Base-by-base conservation (phyloP, 2,113 vertebrate genomes). In the Copsychus sechellarum region DNA sequence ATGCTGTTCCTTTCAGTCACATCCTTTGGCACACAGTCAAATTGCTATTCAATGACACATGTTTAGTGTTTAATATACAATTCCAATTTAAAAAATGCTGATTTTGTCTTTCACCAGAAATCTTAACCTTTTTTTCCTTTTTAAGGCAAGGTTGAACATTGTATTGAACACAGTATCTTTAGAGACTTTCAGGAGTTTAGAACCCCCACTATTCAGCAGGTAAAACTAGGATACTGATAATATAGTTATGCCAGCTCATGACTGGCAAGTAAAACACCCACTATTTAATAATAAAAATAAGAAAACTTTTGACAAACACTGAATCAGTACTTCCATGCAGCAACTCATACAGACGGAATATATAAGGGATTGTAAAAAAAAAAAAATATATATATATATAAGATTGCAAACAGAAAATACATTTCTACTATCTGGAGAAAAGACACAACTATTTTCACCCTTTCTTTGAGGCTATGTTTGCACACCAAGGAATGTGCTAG, bases 401-500 rank as follows among this genome's bases (percentile, higher is more conserved):
- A 74, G 22, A 33, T 24, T 84, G 56, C 22, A 78, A 80, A 81
- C 1, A 73, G 50, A 93, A 93, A 85, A 81, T 84, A 85, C 6
- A 40, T 88, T 95, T 87, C 64, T 73, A 48, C 34, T 66, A 77
- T 86, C 66, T 69, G 53, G 21, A 78, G 48, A 89, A 95, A 95
- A 92, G 40, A 82, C 5, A 90, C 31, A 88, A 95, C 38, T 95
- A 64, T 88, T 95, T 90, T 95, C 80, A 95, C 23, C 33, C 82
- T 38, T 93, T 85, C 85, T 91, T 65, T 85, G 54, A 93, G 89
- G 66, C 97, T 89, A 72, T 56, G 78, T 76, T 80, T 92, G 86
- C 87, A 94, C 90, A 82, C 95, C 81, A 94, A 96, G 80, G 94
- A 97, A 96, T 95, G 91, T 83, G 58, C 66, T 95, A 78, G 83